A percentile compares a stretch with the other conserved stretches of the same genome.
Conservation (phyloP, 2,888 invertebrate species). For the Tuberolachnus salignus region DNA sequence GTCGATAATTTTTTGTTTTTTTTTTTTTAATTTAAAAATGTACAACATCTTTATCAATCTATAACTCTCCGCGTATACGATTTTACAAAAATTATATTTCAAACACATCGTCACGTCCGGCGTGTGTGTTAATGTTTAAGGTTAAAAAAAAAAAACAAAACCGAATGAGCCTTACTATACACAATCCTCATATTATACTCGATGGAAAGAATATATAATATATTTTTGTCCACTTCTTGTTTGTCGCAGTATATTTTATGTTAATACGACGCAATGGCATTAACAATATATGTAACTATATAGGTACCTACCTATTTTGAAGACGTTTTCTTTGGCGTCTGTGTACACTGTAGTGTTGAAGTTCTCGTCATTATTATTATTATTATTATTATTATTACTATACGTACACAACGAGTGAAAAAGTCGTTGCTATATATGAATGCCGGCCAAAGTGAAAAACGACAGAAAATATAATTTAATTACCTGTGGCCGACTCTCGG, state of each 20-base stretch:
- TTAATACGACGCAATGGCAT: constrained; percentile 8
- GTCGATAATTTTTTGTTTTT: no score
- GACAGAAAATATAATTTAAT: constrained; percentile 22
- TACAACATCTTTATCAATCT: no score
- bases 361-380: background rate
- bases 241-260: background rate
- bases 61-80: no score
- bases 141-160: background rate
- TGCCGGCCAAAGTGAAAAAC: constrained; percentile 11
- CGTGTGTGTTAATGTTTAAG: background rate
- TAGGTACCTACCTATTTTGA: background rate
- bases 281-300: constrained; percentile 18
- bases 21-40: no score
- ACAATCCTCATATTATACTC: background rate
- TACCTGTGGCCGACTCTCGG: background rate
- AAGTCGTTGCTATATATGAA: background rate
- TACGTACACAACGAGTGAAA: background rate
- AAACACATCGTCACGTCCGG: background rate
- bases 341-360: no score
- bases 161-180: background rate
- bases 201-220: background rate
- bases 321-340: constrained; percentile 32
- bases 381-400: no score
- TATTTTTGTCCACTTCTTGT: constrained; percentile 6
- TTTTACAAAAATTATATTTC: background rate